Conservation (phyloP, 2,797 vertebrate genomes). For the Emys orbicularis region DNA sequence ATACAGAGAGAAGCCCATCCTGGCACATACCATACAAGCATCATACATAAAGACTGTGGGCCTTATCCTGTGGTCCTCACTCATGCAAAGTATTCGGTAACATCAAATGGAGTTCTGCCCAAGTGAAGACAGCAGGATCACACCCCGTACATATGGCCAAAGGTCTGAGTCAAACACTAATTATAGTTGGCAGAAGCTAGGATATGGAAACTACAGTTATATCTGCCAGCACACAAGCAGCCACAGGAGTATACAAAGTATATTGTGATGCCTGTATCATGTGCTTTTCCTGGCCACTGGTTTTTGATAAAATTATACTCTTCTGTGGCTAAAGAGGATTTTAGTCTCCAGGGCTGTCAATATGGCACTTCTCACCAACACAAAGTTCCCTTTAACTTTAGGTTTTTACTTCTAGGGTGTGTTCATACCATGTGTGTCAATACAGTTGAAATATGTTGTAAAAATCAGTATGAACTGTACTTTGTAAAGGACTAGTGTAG, state of each 20-base stretch:
- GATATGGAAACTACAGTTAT: background rate
- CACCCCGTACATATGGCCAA: accelerated
- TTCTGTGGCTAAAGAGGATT: background rate
- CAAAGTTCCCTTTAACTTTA: background rate
- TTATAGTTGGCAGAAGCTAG: background rate
- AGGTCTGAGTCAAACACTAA: accelerated
- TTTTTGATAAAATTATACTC: background rate
- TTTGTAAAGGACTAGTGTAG: background rate
- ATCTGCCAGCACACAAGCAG: background rate
- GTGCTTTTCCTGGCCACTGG: background rate
- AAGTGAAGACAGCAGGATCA: background rate
- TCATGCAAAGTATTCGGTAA: background rate
- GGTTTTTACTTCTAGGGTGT: accelerated
- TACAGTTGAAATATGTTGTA: background rate
- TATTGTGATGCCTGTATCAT: accelerated
- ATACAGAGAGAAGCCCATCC: background rate
- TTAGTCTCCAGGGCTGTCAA: conserved; percentile 9
- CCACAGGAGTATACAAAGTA: background rate
- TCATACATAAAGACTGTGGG: background rate
- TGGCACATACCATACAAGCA: accelerated
- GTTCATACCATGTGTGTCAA: conserved; percentile 1
- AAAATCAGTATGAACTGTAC: background rate
- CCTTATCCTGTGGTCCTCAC: background rate
- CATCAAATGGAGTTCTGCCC: background rate
- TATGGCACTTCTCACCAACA: background rate